Evolutionary conservation across 2,797 vertebrate species (phyloP).

Genomic region (Taenioides sp.): DNA sequence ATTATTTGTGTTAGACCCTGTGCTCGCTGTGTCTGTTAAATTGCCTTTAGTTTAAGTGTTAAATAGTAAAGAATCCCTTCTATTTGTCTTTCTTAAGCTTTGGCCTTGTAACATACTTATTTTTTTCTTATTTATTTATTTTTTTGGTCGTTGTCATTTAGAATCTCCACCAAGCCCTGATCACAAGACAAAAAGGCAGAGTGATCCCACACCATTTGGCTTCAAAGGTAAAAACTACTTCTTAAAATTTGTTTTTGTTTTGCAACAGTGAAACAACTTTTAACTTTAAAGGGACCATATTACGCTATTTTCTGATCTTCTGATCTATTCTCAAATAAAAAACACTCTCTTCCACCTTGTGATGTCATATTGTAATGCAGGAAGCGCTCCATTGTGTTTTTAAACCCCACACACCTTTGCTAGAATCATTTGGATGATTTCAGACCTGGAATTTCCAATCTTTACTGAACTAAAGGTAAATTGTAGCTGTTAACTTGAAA

Average conservation of each 20-base stretch:
- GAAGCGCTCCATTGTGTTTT: too few relatives aligned
- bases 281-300: background rate
- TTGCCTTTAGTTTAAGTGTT: background rate
- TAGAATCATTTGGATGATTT: too few relatives aligned
- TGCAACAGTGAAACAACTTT: background rate
- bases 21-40: background rate
- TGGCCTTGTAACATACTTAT: background rate
- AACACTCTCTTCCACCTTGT: too few relatives aligned
- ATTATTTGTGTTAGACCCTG: slow-evolving; percentile 49
- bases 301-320: too few relatives aligned
- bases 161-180: slow-evolving; percentile 92
- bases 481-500: too few relatives aligned
- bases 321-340: too few relatives aligned
- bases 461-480: too few relatives aligned
- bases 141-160: slow-evolving; percentile 59
- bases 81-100: background rate
- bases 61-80: background rate
- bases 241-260: background rate
- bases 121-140: background rate
- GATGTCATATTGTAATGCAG: too few relatives aligned
- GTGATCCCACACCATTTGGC: slow-evolving; percentile 95
- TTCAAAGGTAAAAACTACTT: slow-evolving; percentile 83
- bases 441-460: too few relatives aligned
- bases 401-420: too few relatives aligned
- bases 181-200: slow-evolving; percentile 96